phyloP scores from a whole-genome alignment of 1,140 invertebrate genomes.

The Heliconius nattereri region DNA sequence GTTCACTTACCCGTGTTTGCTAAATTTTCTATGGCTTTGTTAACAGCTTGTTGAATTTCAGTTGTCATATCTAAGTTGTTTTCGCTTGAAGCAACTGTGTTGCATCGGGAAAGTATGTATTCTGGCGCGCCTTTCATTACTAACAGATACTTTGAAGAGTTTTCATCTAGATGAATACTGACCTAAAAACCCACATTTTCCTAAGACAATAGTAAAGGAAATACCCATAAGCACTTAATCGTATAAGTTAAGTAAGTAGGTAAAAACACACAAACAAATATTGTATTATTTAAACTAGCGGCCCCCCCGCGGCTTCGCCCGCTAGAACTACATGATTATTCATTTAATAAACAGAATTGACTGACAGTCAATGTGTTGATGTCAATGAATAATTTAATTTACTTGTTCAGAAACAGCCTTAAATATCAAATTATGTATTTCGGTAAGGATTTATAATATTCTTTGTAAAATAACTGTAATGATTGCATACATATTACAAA shows the following conservation, averaged over 20 bases:
- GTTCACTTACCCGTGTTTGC: constrained; percentile 84
- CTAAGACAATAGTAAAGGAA: not conserved
- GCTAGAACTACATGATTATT: no score
- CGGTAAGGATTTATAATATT: no score
- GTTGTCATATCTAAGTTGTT: constrained; percentile 82
- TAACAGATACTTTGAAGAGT: constrained; percentile 80
- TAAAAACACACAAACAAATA: not conserved
- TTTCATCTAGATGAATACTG: constrained; percentile 85
- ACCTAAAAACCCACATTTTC: constrained; percentile 76
- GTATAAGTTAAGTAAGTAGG: not conserved
- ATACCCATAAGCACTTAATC: not conserved
- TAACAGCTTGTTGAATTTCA: constrained; percentile 57
- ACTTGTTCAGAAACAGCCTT: no score
- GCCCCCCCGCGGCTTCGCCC: no score
- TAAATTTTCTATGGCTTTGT: constrained; percentile 87
- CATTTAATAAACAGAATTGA: no score
- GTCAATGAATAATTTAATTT: no score
- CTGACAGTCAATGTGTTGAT: no score
- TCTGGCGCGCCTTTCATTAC: constrained; percentile 97
- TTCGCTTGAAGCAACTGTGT: constrained; percentile 86
- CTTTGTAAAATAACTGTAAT: no score
- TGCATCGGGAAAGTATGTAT: constrained; percentile 90
- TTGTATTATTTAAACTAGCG: no score
- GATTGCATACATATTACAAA: no score
- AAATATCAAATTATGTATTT: no score